phyloP scores from a whole-genome alignment of 2,113 vertebrate species.

The Phalacrocorax brasilianus region DNA sequence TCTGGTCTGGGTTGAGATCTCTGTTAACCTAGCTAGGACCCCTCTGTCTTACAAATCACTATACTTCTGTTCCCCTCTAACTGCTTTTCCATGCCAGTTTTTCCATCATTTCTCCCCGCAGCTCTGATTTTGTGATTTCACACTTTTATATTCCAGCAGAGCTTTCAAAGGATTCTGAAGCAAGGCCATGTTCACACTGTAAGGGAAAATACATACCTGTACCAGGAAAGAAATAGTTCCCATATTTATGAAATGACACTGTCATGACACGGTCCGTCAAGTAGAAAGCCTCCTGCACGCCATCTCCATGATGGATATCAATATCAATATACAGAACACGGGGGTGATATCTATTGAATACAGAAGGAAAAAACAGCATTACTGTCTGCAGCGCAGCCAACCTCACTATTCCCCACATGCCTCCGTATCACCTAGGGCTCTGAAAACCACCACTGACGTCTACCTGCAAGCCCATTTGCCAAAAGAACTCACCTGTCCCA shows the following conservation, averaged over 20 bases:
- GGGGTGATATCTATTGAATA: constrained; percentile 86
- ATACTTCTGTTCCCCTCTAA: background rate
- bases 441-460: background rate
- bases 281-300: constrained; percentile 98
- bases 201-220: constrained; percentile 80
- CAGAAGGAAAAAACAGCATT: background rate
- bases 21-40: background rate
- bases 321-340: constrained; percentile 98
- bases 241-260: constrained; percentile 98
- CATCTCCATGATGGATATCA: constrained; percentile 97
- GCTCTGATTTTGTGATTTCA: rapidly evolving
- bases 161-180: background rate
- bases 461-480: background rate
- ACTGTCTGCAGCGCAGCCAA: background rate
- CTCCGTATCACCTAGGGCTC: background rate
- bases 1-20: background rate
- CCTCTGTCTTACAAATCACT: background rate
- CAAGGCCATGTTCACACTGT: background rate
- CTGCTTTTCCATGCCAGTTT: background rate
- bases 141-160: background rate
- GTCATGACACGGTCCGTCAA: constrained; percentile 98
- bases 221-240: constrained; percentile 98
- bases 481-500: background rate
- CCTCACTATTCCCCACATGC: background rate
- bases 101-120: background rate